Conservation (phyloP, 2,888 invertebrate genomes). For the Heterodera filipjevi region DNA sequence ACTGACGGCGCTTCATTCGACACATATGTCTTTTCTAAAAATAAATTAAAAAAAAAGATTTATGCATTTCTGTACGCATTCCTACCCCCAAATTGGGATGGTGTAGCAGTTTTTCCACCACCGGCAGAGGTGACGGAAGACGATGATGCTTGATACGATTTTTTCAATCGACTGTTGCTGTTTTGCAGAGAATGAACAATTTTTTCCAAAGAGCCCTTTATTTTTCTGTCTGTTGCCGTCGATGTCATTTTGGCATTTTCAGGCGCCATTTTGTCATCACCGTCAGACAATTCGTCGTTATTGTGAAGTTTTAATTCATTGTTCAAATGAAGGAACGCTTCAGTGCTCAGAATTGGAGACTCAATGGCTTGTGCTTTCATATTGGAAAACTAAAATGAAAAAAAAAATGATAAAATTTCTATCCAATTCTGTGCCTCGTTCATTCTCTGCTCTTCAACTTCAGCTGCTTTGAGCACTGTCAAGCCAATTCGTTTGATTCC, state of each 20-base stretch:
- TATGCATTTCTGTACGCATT: too few species aligned
- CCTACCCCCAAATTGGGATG: too few species aligned
- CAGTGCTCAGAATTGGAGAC: background rate
- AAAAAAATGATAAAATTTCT: background rate
- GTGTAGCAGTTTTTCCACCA: too few species aligned
- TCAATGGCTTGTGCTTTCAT: background rate
- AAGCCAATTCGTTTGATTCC: constrained; percentile 34
- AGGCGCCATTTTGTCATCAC: background rate
- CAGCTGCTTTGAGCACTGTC: constrained; percentile 37
- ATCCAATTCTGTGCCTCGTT: constrained; percentile 18
- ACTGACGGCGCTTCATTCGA: too few species aligned
- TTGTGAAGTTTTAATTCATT: background rate
- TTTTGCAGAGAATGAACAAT: too few species aligned
- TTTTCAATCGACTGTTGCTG: too few species aligned
- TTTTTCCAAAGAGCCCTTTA: too few species aligned
- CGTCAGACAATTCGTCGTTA: background rate
- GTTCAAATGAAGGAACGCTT: background rate
- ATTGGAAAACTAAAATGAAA: background rate
- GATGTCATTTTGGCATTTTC: background rate
- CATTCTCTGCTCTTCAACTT: constrained; percentile 35
- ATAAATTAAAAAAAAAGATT: too few species aligned
- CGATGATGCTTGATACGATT: too few species aligned
- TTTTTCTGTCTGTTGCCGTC: too few species aligned
- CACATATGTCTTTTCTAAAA: too few species aligned
- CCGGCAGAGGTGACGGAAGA: too few species aligned